phyloP scores from a whole-genome alignment of 1,140 invertebrate species.

The Cryptotermes secundus region DNA sequence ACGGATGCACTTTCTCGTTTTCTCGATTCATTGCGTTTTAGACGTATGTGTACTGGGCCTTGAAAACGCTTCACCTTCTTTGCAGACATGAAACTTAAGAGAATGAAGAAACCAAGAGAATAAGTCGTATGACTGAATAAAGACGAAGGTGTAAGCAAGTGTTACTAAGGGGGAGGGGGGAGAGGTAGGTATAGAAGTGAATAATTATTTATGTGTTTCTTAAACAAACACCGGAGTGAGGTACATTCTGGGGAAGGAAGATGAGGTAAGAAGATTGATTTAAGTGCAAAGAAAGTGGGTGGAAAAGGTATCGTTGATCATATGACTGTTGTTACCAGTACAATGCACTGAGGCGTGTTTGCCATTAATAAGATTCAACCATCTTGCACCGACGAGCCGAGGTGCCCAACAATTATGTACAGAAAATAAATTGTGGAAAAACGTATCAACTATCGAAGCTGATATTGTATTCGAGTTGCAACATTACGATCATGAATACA shows the following conservation, averaged over 20 bases:
- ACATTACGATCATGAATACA: too few relatives aligned
- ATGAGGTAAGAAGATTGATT: neutral
- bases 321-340: neutral
- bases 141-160: neutral
- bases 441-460: too few relatives aligned
- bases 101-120: neutral
- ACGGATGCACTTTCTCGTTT: too few relatives aligned
- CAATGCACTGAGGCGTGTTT: neutral
- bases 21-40: too few relatives aligned
- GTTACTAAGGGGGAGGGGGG: neutral
- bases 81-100: neutral
- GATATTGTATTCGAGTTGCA: too few relatives aligned
- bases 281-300: neutral
- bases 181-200: neutral
- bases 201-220: conserved; percentile 16
- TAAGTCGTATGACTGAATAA: neutral
- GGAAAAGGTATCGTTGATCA: neutral
- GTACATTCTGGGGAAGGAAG: neutral
- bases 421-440: neutral
- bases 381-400: neutral
- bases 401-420: too few relatives aligned
- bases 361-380: neutral
- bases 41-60: neutral
- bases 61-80: neutral
- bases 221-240: neutral